Conservation (phyloP, 2,888 invertebrate genomes). For the Drosophila demipolita region DNA sequence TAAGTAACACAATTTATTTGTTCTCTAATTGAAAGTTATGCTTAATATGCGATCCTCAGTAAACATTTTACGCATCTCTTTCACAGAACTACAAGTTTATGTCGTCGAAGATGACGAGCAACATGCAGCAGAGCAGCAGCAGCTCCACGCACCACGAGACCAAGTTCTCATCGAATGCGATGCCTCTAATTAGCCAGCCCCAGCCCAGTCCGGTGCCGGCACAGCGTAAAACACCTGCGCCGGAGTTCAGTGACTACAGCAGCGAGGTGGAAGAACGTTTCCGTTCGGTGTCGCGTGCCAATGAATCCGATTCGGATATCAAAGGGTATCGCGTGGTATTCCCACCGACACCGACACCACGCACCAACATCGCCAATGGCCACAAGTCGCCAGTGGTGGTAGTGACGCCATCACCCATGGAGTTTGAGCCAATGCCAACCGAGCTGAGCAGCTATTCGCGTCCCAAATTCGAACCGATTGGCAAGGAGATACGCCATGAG, state of each 20-base stretch:
- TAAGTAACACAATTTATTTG: conserved; percentile 32
- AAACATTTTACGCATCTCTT: not conserved
- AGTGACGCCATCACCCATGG: conserved; percentile 86
- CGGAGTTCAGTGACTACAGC: conserved; percentile 89
- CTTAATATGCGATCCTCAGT: not conserved
- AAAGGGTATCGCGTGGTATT: conserved; percentile 87
- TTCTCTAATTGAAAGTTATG: not conserved
- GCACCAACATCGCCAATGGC: conserved; percentile 85
- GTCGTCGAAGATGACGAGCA: conserved; percentile 85
- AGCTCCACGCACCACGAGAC: conserved; percentile 67
- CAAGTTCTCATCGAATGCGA: conserved; percentile 70
- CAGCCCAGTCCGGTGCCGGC: conserved; percentile 86
- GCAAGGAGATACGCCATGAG: conserved; percentile 84
- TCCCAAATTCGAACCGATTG: conserved; percentile 88
- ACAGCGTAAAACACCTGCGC: conserved; percentile 84
- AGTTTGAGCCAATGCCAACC: conserved; percentile 86
- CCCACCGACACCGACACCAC: conserved; percentile 86
- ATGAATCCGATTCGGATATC: conserved; percentile 86
- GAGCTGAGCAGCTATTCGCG: conserved; percentile 83
- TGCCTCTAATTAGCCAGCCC: conserved; percentile 76
- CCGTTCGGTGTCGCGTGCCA: conserved; percentile 87
- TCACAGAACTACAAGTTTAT: conserved; percentile 86
- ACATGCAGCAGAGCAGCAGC: conserved; percentile 84
- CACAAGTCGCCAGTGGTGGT: conserved; percentile 86
- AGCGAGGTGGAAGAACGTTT: conserved; percentile 89